Evolutionary conservation across 2,888 invertebrate species (phyloP).

Genomic region (Ornithoptera alexandrae): DNA sequence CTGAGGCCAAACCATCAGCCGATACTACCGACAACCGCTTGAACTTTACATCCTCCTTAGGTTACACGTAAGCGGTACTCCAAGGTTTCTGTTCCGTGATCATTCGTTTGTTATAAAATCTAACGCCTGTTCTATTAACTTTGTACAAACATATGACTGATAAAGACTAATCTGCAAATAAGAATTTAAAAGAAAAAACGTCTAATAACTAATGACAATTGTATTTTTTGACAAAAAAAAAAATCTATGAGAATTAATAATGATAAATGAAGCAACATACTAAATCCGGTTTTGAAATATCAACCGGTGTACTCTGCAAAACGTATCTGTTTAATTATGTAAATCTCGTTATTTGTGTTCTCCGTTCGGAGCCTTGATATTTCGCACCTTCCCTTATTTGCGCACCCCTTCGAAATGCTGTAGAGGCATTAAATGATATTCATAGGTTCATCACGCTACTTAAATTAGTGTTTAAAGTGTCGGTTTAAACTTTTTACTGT

Average conservation of each 20-base stretch:
- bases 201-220: conserved; percentile 13
- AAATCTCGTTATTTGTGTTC: conserved; percentile 54
- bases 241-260: conserved; percentile 40
- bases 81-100: conserved; percentile 7
- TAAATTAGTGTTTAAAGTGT: conserved; percentile 54
- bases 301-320: conserved; percentile 61
- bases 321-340: conserved; percentile 53
- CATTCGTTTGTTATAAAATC: background rate
- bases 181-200: conserved; percentile 13
- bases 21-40: conserved; percentile 17
- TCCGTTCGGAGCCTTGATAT: conserved; percentile 52
- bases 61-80: conserved; percentile 5
- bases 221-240: conserved; percentile 35
- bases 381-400: conserved; percentile 58
- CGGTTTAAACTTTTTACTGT: conserved; percentile 59
- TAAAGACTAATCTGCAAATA: background rate
- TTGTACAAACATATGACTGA: background rate
- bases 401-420: conserved; percentile 48
- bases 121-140: background rate
- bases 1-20: conserved; percentile 31
- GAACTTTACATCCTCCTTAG: conserved; percentile 13
- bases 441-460: conserved; percentile 51
- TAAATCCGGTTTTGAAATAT: conserved; percentile 63
- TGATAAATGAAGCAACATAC: conserved; percentile 33
- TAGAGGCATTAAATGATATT: conserved; percentile 36